These are phyloP conservation scores for Entomobrya multifasciata DNA, from an alignment of 2,888 invertebrate species.

Conservation along the genomic window DNA sequence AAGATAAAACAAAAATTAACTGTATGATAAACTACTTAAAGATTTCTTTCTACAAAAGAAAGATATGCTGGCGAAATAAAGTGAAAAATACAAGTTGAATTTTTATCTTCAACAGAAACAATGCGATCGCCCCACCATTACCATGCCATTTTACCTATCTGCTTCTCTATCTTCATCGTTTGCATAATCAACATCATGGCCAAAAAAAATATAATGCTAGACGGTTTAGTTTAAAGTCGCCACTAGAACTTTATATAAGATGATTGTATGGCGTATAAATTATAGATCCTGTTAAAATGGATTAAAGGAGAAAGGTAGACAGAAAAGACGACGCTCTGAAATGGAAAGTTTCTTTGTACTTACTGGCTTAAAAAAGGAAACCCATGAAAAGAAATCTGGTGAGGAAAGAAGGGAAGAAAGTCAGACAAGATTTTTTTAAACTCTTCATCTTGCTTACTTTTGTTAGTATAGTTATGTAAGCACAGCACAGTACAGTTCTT, in stretches of 20 bases:
- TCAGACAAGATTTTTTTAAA: slow-evolving; percentile 18
- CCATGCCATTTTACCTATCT: slow-evolving; percentile 24
- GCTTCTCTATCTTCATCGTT: slow-evolving; percentile 1
- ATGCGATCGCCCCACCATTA: slow-evolving; percentile 19
- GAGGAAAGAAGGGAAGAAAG: slow-evolving; percentile 9
- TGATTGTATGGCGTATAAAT: slow-evolving; percentile 44
- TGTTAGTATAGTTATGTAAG: neutral
- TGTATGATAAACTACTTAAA: no score
- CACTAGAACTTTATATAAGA: slow-evolving; percentile 18
- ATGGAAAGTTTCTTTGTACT: neutral
- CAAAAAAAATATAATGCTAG: slow-evolving; percentile 20
- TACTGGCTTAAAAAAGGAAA: slow-evolving; percentile 39
- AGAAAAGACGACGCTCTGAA: neutral
- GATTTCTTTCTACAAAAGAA: no score
- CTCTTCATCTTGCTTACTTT: slow-evolving; percentile 5
- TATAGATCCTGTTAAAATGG: slow-evolving; percentile 64
- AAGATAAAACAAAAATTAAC: slow-evolving; percentile 19
- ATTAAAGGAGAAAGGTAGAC: slow-evolving; percentile 66
- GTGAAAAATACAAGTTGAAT: slow-evolving; percentile 16
- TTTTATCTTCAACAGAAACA: neutral
- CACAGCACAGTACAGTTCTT: no score
- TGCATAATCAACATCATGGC: slow-evolving; percentile 30
- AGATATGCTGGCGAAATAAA: neutral
- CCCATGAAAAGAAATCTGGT: slow-evolving; percentile 9
- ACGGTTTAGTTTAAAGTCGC: slow-evolving; percentile 50